Percentiles rank a stretch among this genome's conserved stretches.
Evolutionary conservation across 2,113 vertebrate species (phyloP).

Genomic region (Charina bottae): DNA sequence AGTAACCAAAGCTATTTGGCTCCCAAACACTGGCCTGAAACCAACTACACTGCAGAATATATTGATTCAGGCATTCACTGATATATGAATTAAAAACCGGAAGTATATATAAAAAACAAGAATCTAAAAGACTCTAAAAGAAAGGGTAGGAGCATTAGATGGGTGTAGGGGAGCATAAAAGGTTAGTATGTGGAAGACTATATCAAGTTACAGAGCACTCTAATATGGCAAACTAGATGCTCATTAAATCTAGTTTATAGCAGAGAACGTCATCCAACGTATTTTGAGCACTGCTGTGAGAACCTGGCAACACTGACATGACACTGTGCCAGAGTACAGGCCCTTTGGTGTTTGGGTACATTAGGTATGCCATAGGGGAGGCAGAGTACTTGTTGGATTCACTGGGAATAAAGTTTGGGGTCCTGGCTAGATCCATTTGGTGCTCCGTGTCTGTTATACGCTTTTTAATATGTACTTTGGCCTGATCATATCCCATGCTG

Average conservation of each 20-base stretch:
- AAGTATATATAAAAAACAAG: no score
- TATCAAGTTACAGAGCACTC: neutral
- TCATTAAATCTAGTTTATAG: neutral
- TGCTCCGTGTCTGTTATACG: neutral
- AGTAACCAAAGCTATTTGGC: no score
- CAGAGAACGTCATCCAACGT: neutral
- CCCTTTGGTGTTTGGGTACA: neutral
- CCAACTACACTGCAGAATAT: no score
- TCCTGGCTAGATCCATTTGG: neutral
- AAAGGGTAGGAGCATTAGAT: no score
- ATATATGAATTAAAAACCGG: no score
- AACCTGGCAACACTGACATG: neutral
- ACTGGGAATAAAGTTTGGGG: neutral
- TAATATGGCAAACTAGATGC: neutral
- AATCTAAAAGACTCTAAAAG: no score
- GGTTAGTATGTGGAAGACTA: no score
- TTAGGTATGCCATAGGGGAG: neutral
- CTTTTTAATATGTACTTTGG: neutral
- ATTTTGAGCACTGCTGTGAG: neutral
- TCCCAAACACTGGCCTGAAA: no score
- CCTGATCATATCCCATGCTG: neutral
- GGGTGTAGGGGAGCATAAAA: no score
- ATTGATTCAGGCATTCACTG: no score
- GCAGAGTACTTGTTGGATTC: neutral
- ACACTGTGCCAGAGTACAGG: neutral